Percentiles rank a stretch among this genome's conserved stretches.
phyloP scores from a whole-genome alignment of 2,888 invertebrate genomes.

The Neocrepidodera transversa region DNA sequence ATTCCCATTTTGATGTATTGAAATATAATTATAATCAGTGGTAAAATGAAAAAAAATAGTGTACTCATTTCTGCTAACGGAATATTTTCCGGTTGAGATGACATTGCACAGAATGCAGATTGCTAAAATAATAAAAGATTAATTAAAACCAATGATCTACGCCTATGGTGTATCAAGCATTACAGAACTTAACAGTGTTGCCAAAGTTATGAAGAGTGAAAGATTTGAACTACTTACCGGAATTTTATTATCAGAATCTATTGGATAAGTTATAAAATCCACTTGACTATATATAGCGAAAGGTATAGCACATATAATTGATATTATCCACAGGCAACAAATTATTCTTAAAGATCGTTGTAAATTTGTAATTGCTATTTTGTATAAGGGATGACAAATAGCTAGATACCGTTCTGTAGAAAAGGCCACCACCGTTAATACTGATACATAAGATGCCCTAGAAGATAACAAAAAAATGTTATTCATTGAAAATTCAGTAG shows the following conservation, averaged over 20 bases:
- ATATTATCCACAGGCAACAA: constrained; percentile 76
- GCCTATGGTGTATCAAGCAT: background rate
- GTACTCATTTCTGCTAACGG: constrained; percentile 83
- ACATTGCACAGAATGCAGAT: constrained; percentile 83
- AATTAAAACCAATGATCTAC: too few species aligned
- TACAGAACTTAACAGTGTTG: too few species aligned
- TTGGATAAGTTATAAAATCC: constrained; percentile 76
- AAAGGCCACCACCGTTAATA: constrained; percentile 90
- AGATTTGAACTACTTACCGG: constrained; percentile 33
- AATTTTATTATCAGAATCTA: constrained; percentile 20
- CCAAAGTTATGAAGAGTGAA: too few species aligned
- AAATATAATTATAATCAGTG: constrained; percentile 75
- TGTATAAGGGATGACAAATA: constrained; percentile 86
- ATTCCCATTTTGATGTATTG: constrained; percentile 82
- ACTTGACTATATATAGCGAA: constrained; percentile 79
- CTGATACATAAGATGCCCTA: constrained; percentile 89
- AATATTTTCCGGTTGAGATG: constrained; percentile 66
- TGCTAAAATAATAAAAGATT: constrained; percentile 59
- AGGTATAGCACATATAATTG: constrained; percentile 77
- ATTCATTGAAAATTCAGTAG: too few species aligned
- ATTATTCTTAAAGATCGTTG: constrained; percentile 83
- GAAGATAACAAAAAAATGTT: constrained; percentile 15
- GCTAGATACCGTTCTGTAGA: constrained; percentile 90
- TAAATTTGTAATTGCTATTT: constrained; percentile 83
- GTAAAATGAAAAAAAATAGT: constrained; percentile 81